Base-by-base conservation (phyloP, 2,888 invertebrate species). In the Tetheella fluctuosa region DNA sequence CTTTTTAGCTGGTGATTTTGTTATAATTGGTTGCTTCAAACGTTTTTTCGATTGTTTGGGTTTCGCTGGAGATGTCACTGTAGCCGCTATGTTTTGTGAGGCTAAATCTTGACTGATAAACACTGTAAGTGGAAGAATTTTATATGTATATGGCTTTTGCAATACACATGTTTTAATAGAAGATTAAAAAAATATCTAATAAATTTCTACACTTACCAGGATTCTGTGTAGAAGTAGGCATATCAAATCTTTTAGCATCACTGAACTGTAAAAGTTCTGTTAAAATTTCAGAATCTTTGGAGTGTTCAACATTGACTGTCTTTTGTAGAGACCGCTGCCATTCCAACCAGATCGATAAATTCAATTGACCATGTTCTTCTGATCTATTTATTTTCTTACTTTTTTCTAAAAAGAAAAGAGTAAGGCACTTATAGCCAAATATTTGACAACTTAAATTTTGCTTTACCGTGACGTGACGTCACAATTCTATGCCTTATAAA, bases 271-370 rank as follows among this genome's bases (percentile, higher is more conserved):
- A 76, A 23, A 94, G 71, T 20, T 89, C 84, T 6, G 88, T 80
- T 17, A 94, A 77, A 54, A 93, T 83, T 67, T 91, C 84, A 1
- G 90, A 83, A 64, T 92, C 88, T 52, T 68, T 81, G 0, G 95
- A 94, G 79, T 94, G 94, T 1, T 83, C 83, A 20, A 94, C 74
- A 59, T 85, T 85, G 1, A 89, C 80, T 12, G 88, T 88, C 61
- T 86, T 86, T 65, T 94, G 94, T 57, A 89, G 71, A 23, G 76
- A 88, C 67, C 93, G 83, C 68, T 94, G 93, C 85, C 91, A 92
- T 71, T 94, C 93, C 53, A 94, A 70, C 86, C 91, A 89, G 23
- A 84, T 88, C 0, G 81, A 78, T 52, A 91, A 69, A 52, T 87
- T 84, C 10, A 85, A 42, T 17, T 67, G 61, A 1, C 63, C 66